phyloP scores from a whole-genome alignment of 2,888 invertebrate species.

The Colletes collaris region DNA sequence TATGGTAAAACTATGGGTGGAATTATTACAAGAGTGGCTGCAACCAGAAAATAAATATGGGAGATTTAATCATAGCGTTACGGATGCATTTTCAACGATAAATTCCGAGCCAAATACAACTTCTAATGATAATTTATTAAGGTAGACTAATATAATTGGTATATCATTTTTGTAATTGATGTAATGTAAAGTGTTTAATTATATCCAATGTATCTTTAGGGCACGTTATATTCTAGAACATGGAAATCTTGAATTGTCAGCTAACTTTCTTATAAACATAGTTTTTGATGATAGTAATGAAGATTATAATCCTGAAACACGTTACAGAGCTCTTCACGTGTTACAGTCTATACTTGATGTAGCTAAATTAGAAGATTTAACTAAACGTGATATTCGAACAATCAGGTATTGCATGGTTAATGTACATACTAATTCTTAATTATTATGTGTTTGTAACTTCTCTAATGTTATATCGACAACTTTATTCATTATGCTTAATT shows the following conservation, averaged over 20 bases:
- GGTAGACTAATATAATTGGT: conserved; percentile 58
- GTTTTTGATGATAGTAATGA: conserved; percentile 68
- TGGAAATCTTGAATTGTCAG: conserved; percentile 73
- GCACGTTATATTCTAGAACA: conserved; percentile 80
- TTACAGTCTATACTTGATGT: conserved; percentile 75
- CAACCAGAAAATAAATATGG: conserved; percentile 64
- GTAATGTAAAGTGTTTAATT: background rate
- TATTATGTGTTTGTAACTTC: background rate
- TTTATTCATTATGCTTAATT: background rate
- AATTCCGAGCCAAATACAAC: conserved; percentile 51
- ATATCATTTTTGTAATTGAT: background rate
- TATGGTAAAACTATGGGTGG: conserved; percentile 78
- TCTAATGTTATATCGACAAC: background rate
- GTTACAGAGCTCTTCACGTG: conserved; percentile 79
- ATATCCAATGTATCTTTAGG: conserved; percentile 63
- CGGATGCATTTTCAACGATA: conserved; percentile 60
- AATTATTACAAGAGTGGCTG: conserved; percentile 82
- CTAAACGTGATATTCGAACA: conserved; percentile 71
- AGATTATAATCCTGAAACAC: conserved; percentile 71
- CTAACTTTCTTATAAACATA: conserved; percentile 77
- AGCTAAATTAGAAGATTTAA: conserved; percentile 73
- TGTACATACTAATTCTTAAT: background rate
- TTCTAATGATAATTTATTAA: conserved; percentile 73
- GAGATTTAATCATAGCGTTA: conserved; percentile 71
- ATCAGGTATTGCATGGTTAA: conserved; percentile 70